These are phyloP conservation scores for Drosophila multiciliata DNA, from an alignment of 2,888 invertebrate species.

Conservation along the genomic window DNA sequence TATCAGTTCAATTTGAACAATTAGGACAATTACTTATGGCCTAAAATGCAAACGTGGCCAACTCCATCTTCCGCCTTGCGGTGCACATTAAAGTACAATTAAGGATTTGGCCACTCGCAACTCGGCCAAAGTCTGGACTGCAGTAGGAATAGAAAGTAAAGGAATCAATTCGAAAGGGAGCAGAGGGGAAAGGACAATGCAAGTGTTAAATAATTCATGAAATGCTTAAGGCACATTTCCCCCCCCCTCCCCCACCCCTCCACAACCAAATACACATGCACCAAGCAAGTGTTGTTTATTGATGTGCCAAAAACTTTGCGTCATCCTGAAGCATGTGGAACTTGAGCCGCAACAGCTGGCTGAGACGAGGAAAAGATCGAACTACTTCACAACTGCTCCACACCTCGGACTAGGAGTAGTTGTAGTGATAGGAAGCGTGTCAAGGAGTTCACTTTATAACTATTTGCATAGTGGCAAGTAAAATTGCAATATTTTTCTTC, in stretches of 20 bases:
- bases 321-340: conserved; percentile 29
- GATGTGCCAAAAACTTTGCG: conserved; percentile 57
- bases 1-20: conserved; percentile 44
- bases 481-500: neutral
- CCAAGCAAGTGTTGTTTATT: conserved; percentile 48
- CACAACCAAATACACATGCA: neutral
- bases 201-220: conserved; percentile 60
- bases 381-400: conserved; percentile 44
- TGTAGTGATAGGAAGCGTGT: neutral
- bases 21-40: conserved; percentile 47
- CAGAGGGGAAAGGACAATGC: neutral
- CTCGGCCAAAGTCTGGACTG: conserved; percentile 33
- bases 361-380: conserved; percentile 2
- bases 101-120: conserved; percentile 31
- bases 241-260: neutral
- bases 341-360: conserved; percentile 10
- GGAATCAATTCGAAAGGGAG: neutral
- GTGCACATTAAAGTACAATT: conserved; percentile 56
- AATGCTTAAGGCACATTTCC: conserved; percentile 55
- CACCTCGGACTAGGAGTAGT: conserved; percentile 9
- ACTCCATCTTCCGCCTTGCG: conserved; percentile 33
- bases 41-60: conserved; percentile 37
- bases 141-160: conserved; percentile 12
- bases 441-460: conserved; percentile 21
- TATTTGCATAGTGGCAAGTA: conserved; percentile 20